Conservation (phyloP, 1,140 invertebrate species). For the Theocolax elegans region DNA sequence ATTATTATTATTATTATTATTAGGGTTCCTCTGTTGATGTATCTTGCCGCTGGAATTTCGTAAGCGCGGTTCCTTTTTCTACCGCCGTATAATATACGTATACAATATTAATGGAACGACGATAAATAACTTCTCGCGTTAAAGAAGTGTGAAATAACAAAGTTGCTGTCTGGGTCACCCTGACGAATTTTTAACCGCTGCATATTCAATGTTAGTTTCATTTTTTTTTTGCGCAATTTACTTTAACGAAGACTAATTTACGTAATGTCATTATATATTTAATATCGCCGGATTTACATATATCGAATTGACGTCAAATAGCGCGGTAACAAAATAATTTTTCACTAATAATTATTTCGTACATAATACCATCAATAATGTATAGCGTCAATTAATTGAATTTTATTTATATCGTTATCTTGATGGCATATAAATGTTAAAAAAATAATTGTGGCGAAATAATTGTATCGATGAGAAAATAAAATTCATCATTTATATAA, state of each 20-base stretch:
- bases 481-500: too few relatives aligned
- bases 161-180: not conserved
- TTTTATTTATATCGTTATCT: too few relatives aligned
- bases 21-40: conserved; percentile 3
- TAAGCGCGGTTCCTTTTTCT: conserved; percentile 6
- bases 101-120: conserved; percentile 1
- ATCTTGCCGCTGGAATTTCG: conserved; percentile 9
- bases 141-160: conserved; percentile 30
- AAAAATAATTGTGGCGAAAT: too few relatives aligned
- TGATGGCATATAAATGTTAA: too few relatives aligned
- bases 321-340: too few relatives aligned
- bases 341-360: too few relatives aligned
- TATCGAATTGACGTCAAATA: too few relatives aligned
- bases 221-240: not conserved
- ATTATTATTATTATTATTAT: too few relatives aligned
- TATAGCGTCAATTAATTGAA: too few relatives aligned
- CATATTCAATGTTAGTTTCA: conserved; percentile 23
- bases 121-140: conserved; percentile 35
- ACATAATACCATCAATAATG: too few relatives aligned
- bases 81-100: not conserved
- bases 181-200: not conserved
- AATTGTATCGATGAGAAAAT: too few relatives aligned
- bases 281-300: too few relatives aligned
- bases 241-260: conserved; percentile 12
- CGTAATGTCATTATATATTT: not conserved